Base-by-base conservation (phyloP, 2,888 invertebrate genomes). In the Caenorhabditis becei region DNA sequence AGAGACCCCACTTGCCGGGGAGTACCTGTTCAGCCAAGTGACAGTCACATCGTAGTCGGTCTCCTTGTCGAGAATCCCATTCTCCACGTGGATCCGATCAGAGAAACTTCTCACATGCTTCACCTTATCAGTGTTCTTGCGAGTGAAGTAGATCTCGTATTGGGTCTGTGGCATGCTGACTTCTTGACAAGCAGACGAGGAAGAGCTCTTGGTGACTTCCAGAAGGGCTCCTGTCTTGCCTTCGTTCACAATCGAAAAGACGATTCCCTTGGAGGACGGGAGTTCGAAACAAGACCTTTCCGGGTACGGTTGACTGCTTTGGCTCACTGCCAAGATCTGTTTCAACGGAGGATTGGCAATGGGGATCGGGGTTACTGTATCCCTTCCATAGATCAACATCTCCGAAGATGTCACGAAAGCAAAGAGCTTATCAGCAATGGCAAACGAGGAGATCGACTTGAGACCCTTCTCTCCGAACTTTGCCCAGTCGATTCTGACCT, bases 51-150 rank as follows among this genome's bases (percentile, higher is more conserved):
- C 88, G 65, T 84, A 90, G 84, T 90, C 89, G 0, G 90, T 91
- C 66, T 90, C 90, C 62, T 91, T 91, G 69, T 90, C 90, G 32
- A 90, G 82, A 67, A 88, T 89, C 11, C 90, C 90, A 72, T 90
- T 90, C 44, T 90, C 90, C 8, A 90, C 82, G 62, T 89, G 89
- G 54, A 86, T 87, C 24, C 74, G 69, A 16, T 85, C 86, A 4
- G 86, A 77, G 75, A 86, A 85, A 62, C 85, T 86, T 58, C 82
- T 35, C 44, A 89, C 83, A 26, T 86, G 86, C 54, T 90, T 90
- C 54, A 87, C 85, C 59, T 89, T 89, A 49, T 90, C 90, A 8
- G 85, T 86, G 24, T 86, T 88, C 44, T 86, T 88, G n/a, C 89
- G 62, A 8, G 86, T 87, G 80, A 90, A 90, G 61, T 89, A 88